Base-by-base conservation (phyloP, 1,140 invertebrate genomes). In the Chymomyza costata region DNA sequence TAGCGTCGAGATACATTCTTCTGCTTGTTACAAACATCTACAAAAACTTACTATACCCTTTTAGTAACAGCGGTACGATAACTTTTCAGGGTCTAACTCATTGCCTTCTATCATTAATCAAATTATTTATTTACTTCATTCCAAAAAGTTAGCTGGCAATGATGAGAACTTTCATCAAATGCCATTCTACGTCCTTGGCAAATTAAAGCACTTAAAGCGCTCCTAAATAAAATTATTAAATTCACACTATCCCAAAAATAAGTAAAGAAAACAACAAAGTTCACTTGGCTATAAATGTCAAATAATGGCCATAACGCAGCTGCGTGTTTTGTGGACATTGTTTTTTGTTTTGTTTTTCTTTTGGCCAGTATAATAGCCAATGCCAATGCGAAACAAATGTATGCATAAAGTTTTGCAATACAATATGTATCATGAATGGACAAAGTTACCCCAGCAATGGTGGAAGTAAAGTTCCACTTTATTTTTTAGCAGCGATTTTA, bases 401-500 rank as follows among this genome's bases (percentile, higher is more conserved):
- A 66, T 46, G 46, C 35, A 49, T 28, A n/a, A n/a, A n/a, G n/a
- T n/a, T n/a, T n/a, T n/a, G 47, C 47, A 57, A 51, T 45, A 67
- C 3, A 81, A 67, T 80, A 81, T 81, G n/a, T n/a, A 81, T 80
- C 6, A 37, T 37, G 34, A 37, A 37, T 6, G 34, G 62, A 68
- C 60, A 67, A 80, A 78, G 63, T 78, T 81, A 45, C 62, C 30
- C 52, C 21, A 55, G 6, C 35, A 62, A 53, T 66, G 46, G 63
- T 78, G 65, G 74, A 51, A 80, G 74, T 73, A 82, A 81, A 81
- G 68, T 66, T 62, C 63, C 71, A 74, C 60, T 74, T 81, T 69
- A 81, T 80, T 81, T 80, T 53, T 60, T n/a, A 44, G 74, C 74
- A 80, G 65, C 76, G 74, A 81, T 81, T 81, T 80, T 80, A 56